Conservation (phyloP, 2,113 vertebrate species). For the Podiceps cristatus region DNA sequence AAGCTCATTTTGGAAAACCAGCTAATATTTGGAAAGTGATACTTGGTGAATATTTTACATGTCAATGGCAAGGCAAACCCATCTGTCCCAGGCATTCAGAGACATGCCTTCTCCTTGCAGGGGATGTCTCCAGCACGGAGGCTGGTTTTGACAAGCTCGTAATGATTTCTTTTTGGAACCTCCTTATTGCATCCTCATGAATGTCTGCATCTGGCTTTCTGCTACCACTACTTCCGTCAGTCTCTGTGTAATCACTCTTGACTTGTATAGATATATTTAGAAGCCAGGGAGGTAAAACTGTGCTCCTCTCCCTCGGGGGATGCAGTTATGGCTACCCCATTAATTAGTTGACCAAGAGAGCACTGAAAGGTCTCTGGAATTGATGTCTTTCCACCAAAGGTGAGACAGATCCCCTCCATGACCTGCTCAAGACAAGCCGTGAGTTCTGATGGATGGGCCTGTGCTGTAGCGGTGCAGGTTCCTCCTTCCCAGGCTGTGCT, state of each 20-base stretch:
- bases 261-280: neutral
- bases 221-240: neutral
- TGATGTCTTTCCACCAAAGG: neutral
- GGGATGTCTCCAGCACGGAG: neutral
- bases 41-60: neutral
- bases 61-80: neutral
- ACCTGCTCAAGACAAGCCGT: neutral
- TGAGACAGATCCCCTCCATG: neutral
- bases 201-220: neutral
- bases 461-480: neutral
- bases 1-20: neutral
- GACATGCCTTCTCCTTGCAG: neutral
- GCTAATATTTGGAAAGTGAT: neutral
- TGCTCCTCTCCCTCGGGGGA: neutral
- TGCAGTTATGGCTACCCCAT: neutral
- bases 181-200: neutral
- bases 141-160: neutral
- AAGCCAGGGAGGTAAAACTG: neutral
- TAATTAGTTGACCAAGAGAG: neutral
- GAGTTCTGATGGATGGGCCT: neutral
- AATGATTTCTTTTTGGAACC: neutral
- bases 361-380: neutral
- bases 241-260: conserved; percentile 6
- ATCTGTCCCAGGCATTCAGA: neutral
- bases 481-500: neutral